A percentile compares a stretch with the other conserved stretches of the same genome.
Conservation (phyloP, 2,797 vertebrate genomes). For the Acipenser oxyrinchus region DNA sequence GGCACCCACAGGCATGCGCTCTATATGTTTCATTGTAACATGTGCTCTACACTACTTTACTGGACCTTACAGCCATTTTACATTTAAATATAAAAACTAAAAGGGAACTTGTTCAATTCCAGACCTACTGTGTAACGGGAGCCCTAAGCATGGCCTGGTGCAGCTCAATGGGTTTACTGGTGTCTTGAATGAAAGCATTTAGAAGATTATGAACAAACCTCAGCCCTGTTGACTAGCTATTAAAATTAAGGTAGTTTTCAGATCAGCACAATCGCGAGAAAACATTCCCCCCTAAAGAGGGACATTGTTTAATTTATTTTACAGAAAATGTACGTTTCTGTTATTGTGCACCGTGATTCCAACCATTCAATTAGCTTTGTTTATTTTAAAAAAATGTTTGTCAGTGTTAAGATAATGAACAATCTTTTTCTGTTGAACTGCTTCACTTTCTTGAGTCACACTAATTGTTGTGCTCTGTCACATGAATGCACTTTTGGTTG, state of each 20-base stretch:
- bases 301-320: not conserved
- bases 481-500: slow-evolving; percentile 11
- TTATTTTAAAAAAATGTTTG: not conserved
- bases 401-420: not conserved
- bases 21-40: too few relatives aligned
- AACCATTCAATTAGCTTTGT: not conserved
- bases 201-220: too few relatives aligned
- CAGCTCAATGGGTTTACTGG: too few relatives aligned
- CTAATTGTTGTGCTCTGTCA: not conserved
- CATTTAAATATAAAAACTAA: too few relatives aligned
- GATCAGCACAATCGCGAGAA: not conserved
- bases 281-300: not conserved
- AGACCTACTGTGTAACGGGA: too few relatives aligned
- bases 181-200: too few relatives aligned
- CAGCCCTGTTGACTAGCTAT: too few relatives aligned
- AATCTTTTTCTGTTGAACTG: not conserved
- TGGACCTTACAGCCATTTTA: too few relatives aligned
- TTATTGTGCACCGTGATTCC: not conserved
- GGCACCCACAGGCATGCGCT: too few relatives aligned
- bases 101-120: too few relatives aligned
- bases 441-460: slow-evolving; percentile 2
- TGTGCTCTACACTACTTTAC: too few relatives aligned
- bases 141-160: too few relatives aligned
- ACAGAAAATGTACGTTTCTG: not conserved
- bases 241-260: not conserved